Percentiles rank a stretch among this genome's conserved stretches.
Conservation (phyloP, 2,888 invertebrate species). For the Athripsodes cinereus region DNA sequence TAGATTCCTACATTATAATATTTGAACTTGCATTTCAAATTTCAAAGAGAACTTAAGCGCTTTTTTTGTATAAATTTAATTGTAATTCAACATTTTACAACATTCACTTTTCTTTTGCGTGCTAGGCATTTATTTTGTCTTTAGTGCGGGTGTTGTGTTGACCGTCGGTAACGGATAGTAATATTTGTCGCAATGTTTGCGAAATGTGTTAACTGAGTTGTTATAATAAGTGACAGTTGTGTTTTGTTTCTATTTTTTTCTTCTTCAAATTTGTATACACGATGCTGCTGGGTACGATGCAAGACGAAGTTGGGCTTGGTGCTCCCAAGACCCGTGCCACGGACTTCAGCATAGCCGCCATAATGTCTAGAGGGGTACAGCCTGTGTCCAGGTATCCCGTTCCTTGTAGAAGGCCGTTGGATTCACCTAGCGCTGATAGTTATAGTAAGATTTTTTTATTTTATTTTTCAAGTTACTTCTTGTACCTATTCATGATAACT, state of each 20-base stretch:
- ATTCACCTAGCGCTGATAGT: conserved; percentile 22
- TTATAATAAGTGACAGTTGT: background rate
- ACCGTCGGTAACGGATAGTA: background rate
- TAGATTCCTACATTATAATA: background rate
- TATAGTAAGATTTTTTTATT: conserved; percentile 3
- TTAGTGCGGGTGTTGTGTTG: background rate
- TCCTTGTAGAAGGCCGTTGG: conserved; percentile 21
- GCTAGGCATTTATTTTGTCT: background rate
- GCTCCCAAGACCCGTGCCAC: conserved; percentile 57
- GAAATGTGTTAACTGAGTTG: background rate
- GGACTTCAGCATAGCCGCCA: conserved; percentile 93
- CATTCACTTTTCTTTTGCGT: background rate
- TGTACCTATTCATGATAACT: too few species aligned
- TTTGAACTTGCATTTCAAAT: background rate
- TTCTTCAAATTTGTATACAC: conserved; percentile 27
- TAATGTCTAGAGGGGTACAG: conserved; percentile 70
- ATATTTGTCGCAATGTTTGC: too few species aligned
- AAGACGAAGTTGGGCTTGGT: conserved; percentile 36
- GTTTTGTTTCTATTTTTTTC: background rate
- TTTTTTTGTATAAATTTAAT: too few species aligned
- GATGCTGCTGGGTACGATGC: conserved; percentile 39
- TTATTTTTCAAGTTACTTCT: background rate
- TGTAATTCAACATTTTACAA: too few species aligned
- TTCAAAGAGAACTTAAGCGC: background rate
- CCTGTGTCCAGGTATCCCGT: conserved; percentile 40